Evolutionary conservation across 2,113 vertebrate genomes (phyloP).

Genomic region (Festucalex cinctus): DNA sequence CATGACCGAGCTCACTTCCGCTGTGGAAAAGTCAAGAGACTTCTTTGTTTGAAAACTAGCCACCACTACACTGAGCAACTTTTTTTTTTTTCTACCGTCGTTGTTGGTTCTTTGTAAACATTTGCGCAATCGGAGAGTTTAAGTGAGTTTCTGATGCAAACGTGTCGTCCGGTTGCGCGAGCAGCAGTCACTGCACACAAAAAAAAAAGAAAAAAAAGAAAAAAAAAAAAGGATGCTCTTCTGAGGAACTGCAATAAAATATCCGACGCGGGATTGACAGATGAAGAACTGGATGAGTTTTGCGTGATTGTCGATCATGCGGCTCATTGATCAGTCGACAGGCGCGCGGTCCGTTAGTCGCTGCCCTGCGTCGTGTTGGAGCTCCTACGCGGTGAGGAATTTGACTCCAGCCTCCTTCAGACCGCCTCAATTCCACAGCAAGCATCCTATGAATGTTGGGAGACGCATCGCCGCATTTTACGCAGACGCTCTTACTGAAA

Average conservation of each 20-base stretch:
- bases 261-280: not conserved
- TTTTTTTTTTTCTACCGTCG: constrained; percentile 17
- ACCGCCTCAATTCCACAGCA: constrained; percentile 33
- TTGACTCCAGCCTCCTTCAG: constrained; percentile 62
- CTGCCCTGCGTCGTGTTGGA: constrained; percentile 45
- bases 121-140: not conserved
- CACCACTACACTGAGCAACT: not conserved
- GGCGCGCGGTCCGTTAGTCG: constrained; percentile 34
- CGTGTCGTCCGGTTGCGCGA: not conserved
- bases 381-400: constrained; percentile 71
- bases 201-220: not conserved
- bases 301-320: not conserved
- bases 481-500: not conserved
- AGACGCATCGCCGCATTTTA: constrained; percentile 2
- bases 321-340: constrained; percentile 13
- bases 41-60: constrained; percentile 9
- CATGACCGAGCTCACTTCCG: constrained; percentile 64
- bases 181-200: not conserved
- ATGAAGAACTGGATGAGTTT: not conserved
- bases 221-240: not conserved
- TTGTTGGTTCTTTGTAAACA: constrained; percentile 7
- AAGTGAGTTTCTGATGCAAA: not conserved
- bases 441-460: constrained; percentile 14
- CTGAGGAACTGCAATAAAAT: not conserved
- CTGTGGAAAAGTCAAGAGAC: constrained; percentile 47